Percentiles rank a stretch among this genome's conserved stretches.
These are phyloP conservation scores for Carettochelys insculpta DNA, from an alignment of 2,113 vertebrate species.

Conservation along the genomic window DNA sequence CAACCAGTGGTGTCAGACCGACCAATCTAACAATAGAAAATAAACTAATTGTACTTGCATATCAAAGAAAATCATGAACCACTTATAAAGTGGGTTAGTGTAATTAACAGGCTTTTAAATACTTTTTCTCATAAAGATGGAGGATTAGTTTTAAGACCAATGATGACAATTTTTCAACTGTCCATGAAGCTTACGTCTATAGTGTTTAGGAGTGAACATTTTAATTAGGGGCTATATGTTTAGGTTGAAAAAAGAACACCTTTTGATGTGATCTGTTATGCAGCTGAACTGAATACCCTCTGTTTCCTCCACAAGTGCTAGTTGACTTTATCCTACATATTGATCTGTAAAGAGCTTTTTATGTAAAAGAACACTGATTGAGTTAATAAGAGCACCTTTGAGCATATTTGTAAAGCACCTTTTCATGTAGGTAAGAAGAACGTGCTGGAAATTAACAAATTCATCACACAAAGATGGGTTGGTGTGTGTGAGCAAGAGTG, in stretches of 20 bases:
- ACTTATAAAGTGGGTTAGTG: neutral
- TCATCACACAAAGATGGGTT: neutral
- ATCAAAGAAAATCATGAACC: neutral
- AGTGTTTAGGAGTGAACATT: conserved; percentile 49
- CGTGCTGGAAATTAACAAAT: neutral
- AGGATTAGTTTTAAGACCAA: neutral
- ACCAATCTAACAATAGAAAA: neutral
- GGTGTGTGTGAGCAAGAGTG: neutral
- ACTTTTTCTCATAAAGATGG: neutral
- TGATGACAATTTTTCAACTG: neutral
- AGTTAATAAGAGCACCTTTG: neutral
- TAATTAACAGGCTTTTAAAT: conserved; percentile 26
- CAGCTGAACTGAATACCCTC: conserved; percentile 50
- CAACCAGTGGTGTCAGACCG: neutral
- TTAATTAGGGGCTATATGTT: conserved; percentile 52
- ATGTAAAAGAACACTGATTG: neutral
- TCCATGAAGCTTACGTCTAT: neutral
- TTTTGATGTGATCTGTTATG: conserved; percentile 59
- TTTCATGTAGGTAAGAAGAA: neutral
- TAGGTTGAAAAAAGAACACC: conserved; percentile 37
- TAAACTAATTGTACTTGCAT: neutral
- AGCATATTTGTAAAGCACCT: neutral
- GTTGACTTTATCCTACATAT: neutral
- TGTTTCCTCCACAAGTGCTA: conserved; percentile 55
- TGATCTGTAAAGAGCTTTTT: conserved; percentile 10